Conservation (phyloP, 2,888 invertebrate genomes). For the Salpingus planirostris region DNA sequence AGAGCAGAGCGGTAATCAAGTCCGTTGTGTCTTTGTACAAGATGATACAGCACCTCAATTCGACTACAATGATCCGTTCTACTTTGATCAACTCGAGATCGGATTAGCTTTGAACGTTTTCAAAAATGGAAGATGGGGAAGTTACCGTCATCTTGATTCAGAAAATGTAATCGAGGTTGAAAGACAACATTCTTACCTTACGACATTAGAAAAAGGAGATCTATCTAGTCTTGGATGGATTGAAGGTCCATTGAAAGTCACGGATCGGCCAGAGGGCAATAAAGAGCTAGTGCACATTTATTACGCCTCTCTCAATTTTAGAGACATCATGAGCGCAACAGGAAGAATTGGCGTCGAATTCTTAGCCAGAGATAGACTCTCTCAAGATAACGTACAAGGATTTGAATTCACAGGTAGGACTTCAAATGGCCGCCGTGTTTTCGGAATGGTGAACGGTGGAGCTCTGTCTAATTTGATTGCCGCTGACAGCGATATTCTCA, state of each 20-base stretch:
- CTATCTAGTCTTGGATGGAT: conserved; percentile 76
- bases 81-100: conserved; percentile 54
- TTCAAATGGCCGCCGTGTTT: conserved; percentile 50
- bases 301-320: neutral
- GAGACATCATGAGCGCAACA: neutral
- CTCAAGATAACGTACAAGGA: neutral
- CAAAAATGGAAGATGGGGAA: conserved; percentile 48
- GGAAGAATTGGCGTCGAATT: neutral
- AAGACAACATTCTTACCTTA: conserved; percentile 63
- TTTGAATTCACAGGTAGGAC: conserved; percentile 36
- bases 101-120: conserved; percentile 74
- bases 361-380: neutral
- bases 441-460: conserved; percentile 52
- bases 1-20: conserved; percentile 52
- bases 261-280: conserved; percentile 21
- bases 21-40: conserved; percentile 48
- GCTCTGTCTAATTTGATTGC: conserved; percentile 49
- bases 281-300: conserved; percentile 55
- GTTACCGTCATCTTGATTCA: conserved; percentile 69
- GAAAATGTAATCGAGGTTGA: conserved; percentile 42
- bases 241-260: conserved; percentile 55
- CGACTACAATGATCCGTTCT: conserved; percentile 43
- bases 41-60: conserved; percentile 57
- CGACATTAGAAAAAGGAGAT: conserved; percentile 73
- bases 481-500: conserved; percentile 59